Percentiles rank a stretch among this genome's conserved stretches.
phyloP scores from a whole-genome alignment of 1,140 invertebrate genomes.

The Drosophila seguyi region DNA sequence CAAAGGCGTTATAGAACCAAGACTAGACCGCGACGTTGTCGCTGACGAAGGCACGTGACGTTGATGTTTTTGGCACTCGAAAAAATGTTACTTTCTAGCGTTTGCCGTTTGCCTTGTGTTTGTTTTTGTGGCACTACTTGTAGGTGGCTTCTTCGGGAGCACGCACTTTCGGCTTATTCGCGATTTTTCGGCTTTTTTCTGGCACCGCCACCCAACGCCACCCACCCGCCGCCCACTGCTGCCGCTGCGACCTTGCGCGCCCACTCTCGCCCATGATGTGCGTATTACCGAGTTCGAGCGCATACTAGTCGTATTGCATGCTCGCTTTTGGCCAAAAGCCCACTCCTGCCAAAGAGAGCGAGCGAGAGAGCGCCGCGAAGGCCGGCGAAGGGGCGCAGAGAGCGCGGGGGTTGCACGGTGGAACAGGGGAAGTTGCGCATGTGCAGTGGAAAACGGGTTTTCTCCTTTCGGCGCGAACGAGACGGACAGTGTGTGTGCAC shows the following conservation, averaged over 20 bases:
- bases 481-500: conserved; percentile 30
- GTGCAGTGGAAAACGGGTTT: conserved; percentile 67
- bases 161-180: conserved; percentile 52
- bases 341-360: conserved; percentile 30
- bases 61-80: conserved; percentile 32
- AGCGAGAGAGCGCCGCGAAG: conserved; percentile 13
- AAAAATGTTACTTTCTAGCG: conserved; percentile 9
- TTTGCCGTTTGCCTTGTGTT: conserved; percentile 4
- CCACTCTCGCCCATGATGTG: conserved; percentile 82
- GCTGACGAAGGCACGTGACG: conserved; percentile 45
- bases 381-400: conserved; percentile 1
- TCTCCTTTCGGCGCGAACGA: conserved; percentile 47
- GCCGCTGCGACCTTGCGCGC: conserved; percentile 61
- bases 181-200: conserved; percentile 14
- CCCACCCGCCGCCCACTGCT: conserved; percentile 18
- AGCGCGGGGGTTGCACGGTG: conserved; percentile 49
- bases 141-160: conserved; percentile 32
- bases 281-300: conserved; percentile 81
- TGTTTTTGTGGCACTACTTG: conserved; percentile 10
- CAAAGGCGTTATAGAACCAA: conserved; percentile 40
- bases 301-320: conserved; percentile 83
- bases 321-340: conserved; percentile 55
- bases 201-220: conserved; percentile 1
- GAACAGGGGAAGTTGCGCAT: conserved; percentile 40
- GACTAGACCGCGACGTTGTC: conserved; percentile 15